Percentiles rank a stretch among this genome's conserved stretches.
These are phyloP conservation scores for Peromyscus attwateri DNA, from an alignment of 2,797 vertebrate species.

Conservation along the genomic window DNA sequence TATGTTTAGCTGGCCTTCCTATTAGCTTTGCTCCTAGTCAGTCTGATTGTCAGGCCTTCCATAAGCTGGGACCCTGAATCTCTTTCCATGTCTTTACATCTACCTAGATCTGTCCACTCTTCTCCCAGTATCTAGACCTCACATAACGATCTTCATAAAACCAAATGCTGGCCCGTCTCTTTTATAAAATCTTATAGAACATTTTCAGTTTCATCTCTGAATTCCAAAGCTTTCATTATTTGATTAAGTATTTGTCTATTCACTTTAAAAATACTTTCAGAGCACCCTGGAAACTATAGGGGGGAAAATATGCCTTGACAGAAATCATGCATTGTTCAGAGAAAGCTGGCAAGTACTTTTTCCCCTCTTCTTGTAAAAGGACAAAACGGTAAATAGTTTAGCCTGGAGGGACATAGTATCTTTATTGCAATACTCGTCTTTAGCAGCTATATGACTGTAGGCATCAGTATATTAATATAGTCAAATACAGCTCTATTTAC, in stretches of 20 bases:
- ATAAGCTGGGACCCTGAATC: background rate
- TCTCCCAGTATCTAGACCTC: background rate
- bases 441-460: background rate
- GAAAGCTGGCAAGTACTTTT: background rate
- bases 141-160: conserved; percentile 22
- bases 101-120: background rate
- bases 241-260: conserved; percentile 54
- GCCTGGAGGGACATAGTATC: background rate
- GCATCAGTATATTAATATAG: background rate
- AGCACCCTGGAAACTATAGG: background rate
- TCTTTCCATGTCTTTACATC: background rate
- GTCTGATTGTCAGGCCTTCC: background rate
- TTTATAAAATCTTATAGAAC: conserved; percentile 30
- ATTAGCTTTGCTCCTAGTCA: background rate
- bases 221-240: conserved; percentile 20
- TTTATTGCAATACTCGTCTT: background rate
- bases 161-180: background rate
- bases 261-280: conserved; percentile 59
- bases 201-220: conserved; percentile 35
- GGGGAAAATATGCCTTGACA: background rate
- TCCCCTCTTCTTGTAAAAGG: background rate
- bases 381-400: background rate
- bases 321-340: background rate
- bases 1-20: background rate
- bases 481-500: background rate